A percentile compares a stretch with the other conserved stretches of the same genome.
phyloP scores from a whole-genome alignment of 2,888 invertebrate genomes.

The Melanchra persicariae region DNA sequence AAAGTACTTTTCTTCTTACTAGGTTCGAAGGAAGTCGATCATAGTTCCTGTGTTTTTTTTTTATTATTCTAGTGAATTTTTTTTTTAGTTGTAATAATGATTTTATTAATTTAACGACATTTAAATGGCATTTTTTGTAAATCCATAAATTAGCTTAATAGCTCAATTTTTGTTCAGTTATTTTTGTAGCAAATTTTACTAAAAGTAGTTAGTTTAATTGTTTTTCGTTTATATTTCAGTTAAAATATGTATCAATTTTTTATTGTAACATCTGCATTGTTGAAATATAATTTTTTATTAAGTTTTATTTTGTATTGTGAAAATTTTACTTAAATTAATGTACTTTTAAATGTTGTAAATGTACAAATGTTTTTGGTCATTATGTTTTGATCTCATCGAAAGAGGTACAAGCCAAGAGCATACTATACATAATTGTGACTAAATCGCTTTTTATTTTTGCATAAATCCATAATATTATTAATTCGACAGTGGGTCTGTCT shows the following conservation, averaged over 20 bases:
- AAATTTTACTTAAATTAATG: background rate
- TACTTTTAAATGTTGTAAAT: too few species aligned
- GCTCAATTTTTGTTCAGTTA: conserved; percentile 1
- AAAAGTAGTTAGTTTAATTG: background rate
- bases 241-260: background rate
- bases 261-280: background rate
- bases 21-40: background rate
- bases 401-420: too few species aligned
- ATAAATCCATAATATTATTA: too few species aligned
- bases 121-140: background rate
- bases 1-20: too few species aligned
- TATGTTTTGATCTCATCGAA: too few species aligned
- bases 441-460: too few species aligned
- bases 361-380: too few species aligned
- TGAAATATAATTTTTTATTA: background rate
- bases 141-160: conserved; percentile 6
- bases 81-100: background rate
- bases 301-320: background rate
- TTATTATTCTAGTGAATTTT: conserved; percentile 1
- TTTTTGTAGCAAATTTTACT: background rate
- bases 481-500: too few species aligned
- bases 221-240: background rate
- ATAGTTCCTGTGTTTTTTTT: conserved; percentile 27
- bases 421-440: too few species aligned
- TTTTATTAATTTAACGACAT: background rate